Conservation (phyloP, 2,113 vertebrate species). For the Lonchura striata region DNA sequence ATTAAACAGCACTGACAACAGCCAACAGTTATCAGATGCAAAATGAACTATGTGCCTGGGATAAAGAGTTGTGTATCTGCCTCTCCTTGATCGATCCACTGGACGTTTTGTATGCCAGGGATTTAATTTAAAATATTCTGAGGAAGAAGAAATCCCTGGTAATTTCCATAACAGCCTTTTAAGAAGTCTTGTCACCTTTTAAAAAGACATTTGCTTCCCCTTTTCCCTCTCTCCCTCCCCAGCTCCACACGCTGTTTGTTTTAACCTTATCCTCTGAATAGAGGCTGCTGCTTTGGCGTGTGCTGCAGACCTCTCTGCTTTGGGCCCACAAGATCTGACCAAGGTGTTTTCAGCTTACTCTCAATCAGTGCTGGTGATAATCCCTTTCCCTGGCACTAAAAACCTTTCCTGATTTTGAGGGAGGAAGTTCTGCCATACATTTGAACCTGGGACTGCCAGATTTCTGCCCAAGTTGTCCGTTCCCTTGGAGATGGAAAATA, state of each 20-base stretch:
- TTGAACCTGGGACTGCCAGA: neutral
- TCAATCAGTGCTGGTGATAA: neutral
- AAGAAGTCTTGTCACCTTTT: neutral
- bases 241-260: neutral
- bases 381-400: neutral
- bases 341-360: neutral
- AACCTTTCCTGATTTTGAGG: neutral
- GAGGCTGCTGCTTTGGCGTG: neutral
- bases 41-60: constrained; percentile 21
- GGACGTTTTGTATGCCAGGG: neutral
- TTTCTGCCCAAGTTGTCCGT: neutral
- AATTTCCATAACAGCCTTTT: neutral
- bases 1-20: constrained; percentile 34
- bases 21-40: constrained; percentile 47
- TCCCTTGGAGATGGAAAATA: neutral
- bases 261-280: neutral
- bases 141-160: neutral
- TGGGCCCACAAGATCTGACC: neutral
- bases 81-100: neutral
- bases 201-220: neutral
- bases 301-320: neutral
- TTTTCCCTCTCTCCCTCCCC: neutral
- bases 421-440: neutral
- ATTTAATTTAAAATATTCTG: constrained; percentile 14
- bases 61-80: constrained; percentile 1